Conservation (phyloP, 2,888 invertebrate genomes). For the Apotomis turbidana region DNA sequence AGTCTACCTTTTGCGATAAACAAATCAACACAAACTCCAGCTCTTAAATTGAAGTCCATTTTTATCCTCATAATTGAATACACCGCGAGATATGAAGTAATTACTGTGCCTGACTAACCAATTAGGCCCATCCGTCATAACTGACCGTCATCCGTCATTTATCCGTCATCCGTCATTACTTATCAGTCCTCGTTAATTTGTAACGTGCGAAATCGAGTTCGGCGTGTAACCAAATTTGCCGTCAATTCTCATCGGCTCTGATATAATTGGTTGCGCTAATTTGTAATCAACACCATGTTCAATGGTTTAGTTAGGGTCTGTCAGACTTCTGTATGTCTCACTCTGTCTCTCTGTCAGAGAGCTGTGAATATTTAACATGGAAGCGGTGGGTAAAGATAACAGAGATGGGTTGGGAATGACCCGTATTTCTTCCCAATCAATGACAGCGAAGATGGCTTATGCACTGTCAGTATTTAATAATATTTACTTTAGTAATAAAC, state of each 20-base stretch:
- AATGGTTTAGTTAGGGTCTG: not conserved
- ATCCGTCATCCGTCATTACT: conserved; percentile 5
- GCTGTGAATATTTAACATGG: no score
- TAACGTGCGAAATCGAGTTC: not conserved
- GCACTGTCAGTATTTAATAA: no score
- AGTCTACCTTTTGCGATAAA: no score
- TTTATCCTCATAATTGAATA: conserved; percentile 3
- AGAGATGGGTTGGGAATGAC: no score
- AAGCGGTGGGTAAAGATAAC: no score
- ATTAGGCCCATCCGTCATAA: conserved; percentile 21
- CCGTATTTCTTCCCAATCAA: no score
- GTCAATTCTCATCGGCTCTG: not conserved
- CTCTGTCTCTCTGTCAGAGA: no score
- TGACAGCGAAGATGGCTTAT: no score
- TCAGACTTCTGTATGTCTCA: no score
- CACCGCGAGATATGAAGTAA: conserved; percentile 1
- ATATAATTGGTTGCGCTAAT: conserved; percentile 3
- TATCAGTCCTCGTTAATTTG: not conserved
- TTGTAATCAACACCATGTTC: conserved; percentile 7
- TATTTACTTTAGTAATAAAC: no score
- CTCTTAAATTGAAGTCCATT: not conserved
- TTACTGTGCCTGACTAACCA: conserved; percentile 16
- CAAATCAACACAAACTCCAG: not conserved
- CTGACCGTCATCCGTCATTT: conserved; percentile 19
- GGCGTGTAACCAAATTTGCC: conserved; percentile 6